These are phyloP conservation scores for Odontomachus brunneus DNA, from an alignment of 1,140 invertebrate genomes.

Conservation along the genomic window DNA sequence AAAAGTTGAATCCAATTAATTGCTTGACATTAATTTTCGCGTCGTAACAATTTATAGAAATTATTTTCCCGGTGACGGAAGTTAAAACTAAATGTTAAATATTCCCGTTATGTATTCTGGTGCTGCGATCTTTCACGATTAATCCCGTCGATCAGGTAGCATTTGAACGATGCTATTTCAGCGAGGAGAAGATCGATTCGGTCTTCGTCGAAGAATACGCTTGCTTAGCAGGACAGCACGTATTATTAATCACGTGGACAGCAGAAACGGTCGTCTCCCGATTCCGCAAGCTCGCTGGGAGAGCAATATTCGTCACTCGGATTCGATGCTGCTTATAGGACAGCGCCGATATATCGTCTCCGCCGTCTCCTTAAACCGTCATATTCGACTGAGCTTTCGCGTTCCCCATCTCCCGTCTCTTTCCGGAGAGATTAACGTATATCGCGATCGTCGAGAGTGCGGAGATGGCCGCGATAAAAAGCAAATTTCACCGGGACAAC, in stretches of 20 bases:
- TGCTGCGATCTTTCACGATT: too few species aligned
- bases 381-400: conserved; percentile 8
- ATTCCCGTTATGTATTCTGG: too few species aligned
- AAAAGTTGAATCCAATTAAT: too few species aligned
- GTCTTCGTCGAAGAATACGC: conserved; percentile 2
- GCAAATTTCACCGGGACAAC: neutral
- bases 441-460: conserved; percentile 13
- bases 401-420: neutral
- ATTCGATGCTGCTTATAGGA: conserved; percentile 39
- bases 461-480: conserved; percentile 14
- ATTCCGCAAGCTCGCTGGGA: conserved; percentile 35
- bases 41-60: too few species aligned
- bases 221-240: neutral
- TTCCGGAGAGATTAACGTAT: conserved; percentile 28
- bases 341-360: conserved; percentile 46
- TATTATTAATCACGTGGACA: conserved; percentile 48
- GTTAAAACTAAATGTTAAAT: too few species aligned
- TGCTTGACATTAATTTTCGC: too few species aligned
- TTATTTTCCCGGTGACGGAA: too few species aligned
- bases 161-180: neutral
- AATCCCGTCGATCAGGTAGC: too few species aligned
- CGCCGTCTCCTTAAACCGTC: conserved; percentile 46
- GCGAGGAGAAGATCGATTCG: neutral
- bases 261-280: conserved; percentile 31
- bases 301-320: conserved; percentile 51